These are phyloP conservation scores for Pomatorhinus ruficollis DNA, from an alignment of 2,113 vertebrate species.

Conservation along the genomic window DNA sequence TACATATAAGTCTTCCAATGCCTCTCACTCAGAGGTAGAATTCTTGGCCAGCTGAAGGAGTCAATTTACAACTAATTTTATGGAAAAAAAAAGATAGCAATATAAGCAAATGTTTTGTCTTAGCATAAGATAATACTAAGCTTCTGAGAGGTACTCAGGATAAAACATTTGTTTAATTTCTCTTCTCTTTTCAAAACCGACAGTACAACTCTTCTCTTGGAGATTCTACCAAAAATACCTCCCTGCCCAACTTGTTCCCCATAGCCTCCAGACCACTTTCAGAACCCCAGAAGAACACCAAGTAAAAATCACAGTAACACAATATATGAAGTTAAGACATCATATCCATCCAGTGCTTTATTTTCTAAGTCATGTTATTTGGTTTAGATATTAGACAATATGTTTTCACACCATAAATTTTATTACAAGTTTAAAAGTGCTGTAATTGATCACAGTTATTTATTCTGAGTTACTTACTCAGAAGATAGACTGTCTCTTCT, in stretches of 20 bases:
- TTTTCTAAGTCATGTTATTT: neutral
- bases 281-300: neutral
- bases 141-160: neutral
- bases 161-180: neutral
- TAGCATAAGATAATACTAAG: neutral
- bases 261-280: neutral
- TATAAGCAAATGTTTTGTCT: neutral
- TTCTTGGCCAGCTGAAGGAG: neutral
- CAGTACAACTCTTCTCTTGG: neutral
- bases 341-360: neutral
- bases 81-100: neutral
- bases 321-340: neutral
- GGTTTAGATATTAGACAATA: neutral
- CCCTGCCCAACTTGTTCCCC: fast-evolving
- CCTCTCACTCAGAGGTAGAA: neutral
- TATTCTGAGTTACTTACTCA: slow-evolving; percentile 84
- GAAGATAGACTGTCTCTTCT: slow-evolving; percentile 94
- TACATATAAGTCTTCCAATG: neutral
- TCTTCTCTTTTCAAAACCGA: neutral
- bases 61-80: neutral
- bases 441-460: neutral
- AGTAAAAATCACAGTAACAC: neutral
- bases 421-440: neutral
- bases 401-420: neutral
- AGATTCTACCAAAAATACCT: neutral